Evolutionary conservation across 2,113 vertebrate species (phyloP), one percentile per base, ranked within the genome.

Genomic region (Notiomystis cincta): DNA sequence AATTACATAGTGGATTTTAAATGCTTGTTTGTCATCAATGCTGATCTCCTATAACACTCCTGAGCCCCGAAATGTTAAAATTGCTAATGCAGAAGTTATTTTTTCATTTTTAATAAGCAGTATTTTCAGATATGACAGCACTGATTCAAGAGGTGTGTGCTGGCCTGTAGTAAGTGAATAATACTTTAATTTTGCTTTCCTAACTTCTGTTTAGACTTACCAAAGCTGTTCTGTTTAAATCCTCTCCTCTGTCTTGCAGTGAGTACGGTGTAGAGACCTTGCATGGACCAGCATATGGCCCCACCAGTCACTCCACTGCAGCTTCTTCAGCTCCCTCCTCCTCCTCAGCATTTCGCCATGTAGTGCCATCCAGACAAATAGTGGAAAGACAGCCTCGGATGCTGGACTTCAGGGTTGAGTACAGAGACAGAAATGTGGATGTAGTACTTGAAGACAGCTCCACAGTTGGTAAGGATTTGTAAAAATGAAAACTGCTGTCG

Each of bases 361-460:
- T 99, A 97, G 97, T 98, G 96, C 96, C 98, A 81, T 98, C 99
- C 50, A 98, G 99, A 97, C 99, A 99, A 96, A 99, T 99, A 89
- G 98, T 99, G 95, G 99, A 99, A 97, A 98, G 99, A 33, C 99
- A 99, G 31, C 98, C 99, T 40, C 98, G 99, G 47, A 99, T 99
- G 99, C 98, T 99, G 66, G 98, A 99, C 98, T 99, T 99, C 97
- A 98, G 97, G 83, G 99, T 99, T 95, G 99, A 99, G 94, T 99
- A 99, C 98, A 98, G 99, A 97, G 99, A 99, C 95, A 99, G 98
- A 94, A 98, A 98, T 58, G 98, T 99, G 95, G 99, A 99, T 94
- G 98, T 99, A 96, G 99, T 99, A 92, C 98, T 99, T 89, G 99
- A 99, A 98, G 99, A 99, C 96, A 98, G 98, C 97, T 98, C 98